Conservation (phyloP, 2,888 invertebrate species). For the Caenorhabditis sulstoni region DNA sequence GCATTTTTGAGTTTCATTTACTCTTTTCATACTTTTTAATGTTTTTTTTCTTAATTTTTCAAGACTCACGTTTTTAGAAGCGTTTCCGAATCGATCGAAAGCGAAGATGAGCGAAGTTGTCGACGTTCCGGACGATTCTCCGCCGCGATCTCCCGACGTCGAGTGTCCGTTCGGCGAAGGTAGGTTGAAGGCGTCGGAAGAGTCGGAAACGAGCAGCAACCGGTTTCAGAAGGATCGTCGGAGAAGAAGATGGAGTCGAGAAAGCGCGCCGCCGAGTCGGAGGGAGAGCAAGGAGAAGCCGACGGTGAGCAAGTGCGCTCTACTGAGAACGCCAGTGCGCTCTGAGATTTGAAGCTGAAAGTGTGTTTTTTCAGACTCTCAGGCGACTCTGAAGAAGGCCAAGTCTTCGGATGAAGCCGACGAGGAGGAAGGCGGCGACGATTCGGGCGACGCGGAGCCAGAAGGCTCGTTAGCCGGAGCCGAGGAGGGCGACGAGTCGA, state of each 20-base stretch:
- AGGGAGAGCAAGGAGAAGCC: neutral
- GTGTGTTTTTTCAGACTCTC: neutral
- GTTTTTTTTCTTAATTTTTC: too few relatives aligned
- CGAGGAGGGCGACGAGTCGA: neutral
- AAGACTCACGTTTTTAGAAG: too few relatives aligned
- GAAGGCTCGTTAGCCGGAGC: neutral
- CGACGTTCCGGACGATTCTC: conserved; percentile 44
- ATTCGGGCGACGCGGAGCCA: neutral
- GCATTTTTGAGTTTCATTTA: too few relatives aligned
- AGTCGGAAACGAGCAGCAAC: neutral
- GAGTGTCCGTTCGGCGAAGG: conserved; percentile 43
- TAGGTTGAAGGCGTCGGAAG: neutral
- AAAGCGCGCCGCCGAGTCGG: conserved; percentile 29
- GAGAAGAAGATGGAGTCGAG: conserved; percentile 36
- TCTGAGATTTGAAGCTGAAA: too few relatives aligned
- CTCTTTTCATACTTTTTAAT: too few relatives aligned
- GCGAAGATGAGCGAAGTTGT: conserved; percentile 29
- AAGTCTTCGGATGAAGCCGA: neutral
- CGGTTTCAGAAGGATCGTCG: conserved; percentile 23
- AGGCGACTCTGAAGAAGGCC: neutral
- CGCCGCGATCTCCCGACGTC: conserved; percentile 43
- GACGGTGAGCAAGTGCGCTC: conserved; percentile 10
- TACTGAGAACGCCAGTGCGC: neutral
- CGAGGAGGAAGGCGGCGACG: neutral
- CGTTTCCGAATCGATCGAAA: too few relatives aligned